phyloP scores from a whole-genome alignment of 2,797 vertebrate genomes.

The Pempheris klunzingeri region DNA sequence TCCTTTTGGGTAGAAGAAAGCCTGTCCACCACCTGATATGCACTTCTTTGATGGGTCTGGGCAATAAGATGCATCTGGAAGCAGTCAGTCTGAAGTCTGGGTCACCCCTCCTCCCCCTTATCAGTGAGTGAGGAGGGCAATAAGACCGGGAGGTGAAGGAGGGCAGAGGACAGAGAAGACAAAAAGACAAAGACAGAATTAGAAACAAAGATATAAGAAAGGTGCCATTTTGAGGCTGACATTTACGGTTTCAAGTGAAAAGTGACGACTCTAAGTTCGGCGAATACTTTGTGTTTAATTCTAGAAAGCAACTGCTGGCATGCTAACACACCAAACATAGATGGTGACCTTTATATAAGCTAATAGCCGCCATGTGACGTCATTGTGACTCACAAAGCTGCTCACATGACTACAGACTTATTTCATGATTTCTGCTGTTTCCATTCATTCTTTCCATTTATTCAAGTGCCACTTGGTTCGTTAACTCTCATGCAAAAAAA shows the following conservation, averaged over 20 bases:
- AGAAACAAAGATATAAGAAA: not conserved
- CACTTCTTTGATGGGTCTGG: constrained; percentile 13
- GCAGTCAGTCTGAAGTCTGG: constrained; percentile 42
- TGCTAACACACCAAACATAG: not conserved
- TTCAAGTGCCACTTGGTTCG: not conserved
- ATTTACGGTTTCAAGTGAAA: not conserved
- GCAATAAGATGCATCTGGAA: constrained; percentile 59
- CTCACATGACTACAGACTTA: not conserved
- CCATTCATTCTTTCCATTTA: not conserved
- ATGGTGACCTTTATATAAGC: not conserved
- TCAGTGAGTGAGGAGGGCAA: constrained; percentile 18
- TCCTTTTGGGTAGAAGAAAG: constrained; percentile 13
- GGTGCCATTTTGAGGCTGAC: not conserved
- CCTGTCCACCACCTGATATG: constrained; percentile 20
- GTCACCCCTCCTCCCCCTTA: constrained; percentile 33
- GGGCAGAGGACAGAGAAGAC: constrained; percentile 12
- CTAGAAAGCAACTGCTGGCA: not conserved
- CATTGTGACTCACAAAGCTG: not conserved
- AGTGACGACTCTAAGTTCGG: not conserved
- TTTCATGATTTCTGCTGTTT: not conserved
- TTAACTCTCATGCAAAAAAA: not conserved
- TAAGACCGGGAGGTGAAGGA: constrained; percentile 11
- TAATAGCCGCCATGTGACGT: not conserved
- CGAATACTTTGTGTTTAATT: not conserved
- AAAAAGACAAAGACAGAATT: not conserved